phyloP scores from a whole-genome alignment of 2,888 invertebrate species.

The Phorcus lineatus region DNA sequence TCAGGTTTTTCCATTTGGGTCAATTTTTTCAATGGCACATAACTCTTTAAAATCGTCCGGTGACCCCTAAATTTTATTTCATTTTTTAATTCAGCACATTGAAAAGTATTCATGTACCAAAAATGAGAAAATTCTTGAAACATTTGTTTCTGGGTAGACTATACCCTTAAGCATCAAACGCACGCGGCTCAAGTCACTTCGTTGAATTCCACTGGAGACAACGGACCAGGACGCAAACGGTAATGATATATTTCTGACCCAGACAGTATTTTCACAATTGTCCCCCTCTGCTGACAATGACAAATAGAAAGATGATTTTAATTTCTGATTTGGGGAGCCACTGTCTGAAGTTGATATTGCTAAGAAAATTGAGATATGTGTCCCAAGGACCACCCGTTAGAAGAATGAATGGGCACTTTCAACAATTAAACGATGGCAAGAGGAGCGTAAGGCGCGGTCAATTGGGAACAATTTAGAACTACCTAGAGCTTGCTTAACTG shows the following conservation, averaged over 20 bases:
- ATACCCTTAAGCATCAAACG: no score
- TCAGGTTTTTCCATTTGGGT: no score
- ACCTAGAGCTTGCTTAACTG: neutral
- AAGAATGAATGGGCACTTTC: constrained; percentile 4
- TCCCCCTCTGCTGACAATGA: neutral
- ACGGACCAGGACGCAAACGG: neutral
- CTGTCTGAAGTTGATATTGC: neutral
- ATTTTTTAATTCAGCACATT: no score
- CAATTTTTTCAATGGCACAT: no score
- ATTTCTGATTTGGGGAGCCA: constrained; percentile 9
- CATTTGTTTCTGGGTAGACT: no score
- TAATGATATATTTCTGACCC: neutral
- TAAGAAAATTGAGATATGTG: neutral
- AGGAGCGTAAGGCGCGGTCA: neutral
- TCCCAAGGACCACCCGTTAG: neutral
- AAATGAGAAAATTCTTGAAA: no score
- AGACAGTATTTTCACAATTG: neutral
- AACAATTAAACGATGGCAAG: neutral
- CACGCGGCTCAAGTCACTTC: no score
- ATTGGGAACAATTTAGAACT: neutral
- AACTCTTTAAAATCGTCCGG: no score
- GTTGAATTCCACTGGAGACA: no score
- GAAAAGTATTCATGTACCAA: no score
- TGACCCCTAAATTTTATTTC: no score
- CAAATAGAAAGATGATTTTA: neutral